phyloP scores from a whole-genome alignment of 2,113 vertebrate genomes.

The Orthonyx spaldingii region DNA sequence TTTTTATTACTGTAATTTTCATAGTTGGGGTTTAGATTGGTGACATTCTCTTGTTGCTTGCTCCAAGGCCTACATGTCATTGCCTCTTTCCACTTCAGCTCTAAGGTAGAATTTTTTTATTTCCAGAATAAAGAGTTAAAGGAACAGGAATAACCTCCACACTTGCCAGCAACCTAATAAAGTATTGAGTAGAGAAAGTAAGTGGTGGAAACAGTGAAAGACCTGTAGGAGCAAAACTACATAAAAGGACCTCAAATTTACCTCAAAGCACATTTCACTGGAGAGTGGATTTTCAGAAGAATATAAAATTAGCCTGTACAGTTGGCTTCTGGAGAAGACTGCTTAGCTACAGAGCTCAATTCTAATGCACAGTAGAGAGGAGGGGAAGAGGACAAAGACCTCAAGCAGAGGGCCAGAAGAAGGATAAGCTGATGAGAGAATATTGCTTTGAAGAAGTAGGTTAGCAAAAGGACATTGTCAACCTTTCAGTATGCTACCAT shows the following conservation, averaged over 20 bases:
- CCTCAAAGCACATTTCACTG: background rate
- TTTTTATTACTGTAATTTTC: background rate
- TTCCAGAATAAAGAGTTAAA: background rate
- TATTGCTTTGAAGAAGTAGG: conserved; percentile 35
- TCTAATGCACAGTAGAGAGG: conserved; percentile 20
- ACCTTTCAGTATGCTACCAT: background rate
- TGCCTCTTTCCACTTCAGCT: background rate
- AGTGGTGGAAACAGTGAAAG: background rate
- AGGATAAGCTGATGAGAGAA: conserved; percentile 43
- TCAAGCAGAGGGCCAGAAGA: conserved; percentile 54
- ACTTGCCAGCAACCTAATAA: background rate
- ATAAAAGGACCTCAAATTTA: conserved; percentile 32
- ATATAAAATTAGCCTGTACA: conserved; percentile 31
- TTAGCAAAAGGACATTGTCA: conserved; percentile 42
- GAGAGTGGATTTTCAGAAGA: conserved; percentile 33
- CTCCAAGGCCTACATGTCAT: background rate
- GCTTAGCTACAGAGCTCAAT: conserved; percentile 4
- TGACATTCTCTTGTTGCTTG: background rate
- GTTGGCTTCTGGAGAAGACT: conserved; percentile 30
- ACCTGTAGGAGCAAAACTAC: conserved; percentile 1
- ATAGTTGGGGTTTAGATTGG: background rate
- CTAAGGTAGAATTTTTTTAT: background rate
- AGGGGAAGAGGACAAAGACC: conserved; percentile 50
- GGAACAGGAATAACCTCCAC: background rate
- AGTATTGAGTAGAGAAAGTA: background rate